Evolutionary conservation across 2,888 invertebrate species (phyloP).

Genomic region (Patella ulyssiponensis): DNA sequence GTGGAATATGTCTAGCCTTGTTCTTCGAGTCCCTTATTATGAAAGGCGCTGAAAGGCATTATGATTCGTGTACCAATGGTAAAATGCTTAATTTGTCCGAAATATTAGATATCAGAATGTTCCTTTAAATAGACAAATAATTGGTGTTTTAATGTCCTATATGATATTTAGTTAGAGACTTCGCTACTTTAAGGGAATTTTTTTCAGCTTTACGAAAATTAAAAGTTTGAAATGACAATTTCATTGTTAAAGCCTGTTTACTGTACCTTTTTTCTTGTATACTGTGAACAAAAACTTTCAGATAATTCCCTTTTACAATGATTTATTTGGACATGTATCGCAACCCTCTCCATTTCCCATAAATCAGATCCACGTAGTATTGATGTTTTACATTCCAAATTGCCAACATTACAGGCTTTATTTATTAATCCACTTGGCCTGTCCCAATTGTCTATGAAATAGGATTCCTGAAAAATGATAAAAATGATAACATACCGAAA

Average conservation of each 20-base stretch:
- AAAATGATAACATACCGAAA: too few relatives aligned
- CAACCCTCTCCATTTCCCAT: conserved; percentile 1
- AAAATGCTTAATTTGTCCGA: too few relatives aligned
- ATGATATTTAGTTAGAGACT: too few relatives aligned
- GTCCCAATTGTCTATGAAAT: conserved; percentile 10
- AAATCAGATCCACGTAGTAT: not conserved
- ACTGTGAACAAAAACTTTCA: not conserved
- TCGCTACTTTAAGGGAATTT: too few relatives aligned
- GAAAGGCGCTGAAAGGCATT: too few relatives aligned
- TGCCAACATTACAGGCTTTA: conserved; percentile 1
- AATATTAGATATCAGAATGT: too few relatives aligned
- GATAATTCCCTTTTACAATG: not conserved
- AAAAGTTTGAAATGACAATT: not conserved
- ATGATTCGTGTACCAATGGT: too few relatives aligned
- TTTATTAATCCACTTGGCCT: not conserved
- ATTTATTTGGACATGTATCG: conserved; percentile 1
- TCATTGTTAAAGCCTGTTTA: conserved; percentile 4
- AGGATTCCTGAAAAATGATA: conserved; percentile 5
- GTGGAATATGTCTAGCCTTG: too few relatives aligned
- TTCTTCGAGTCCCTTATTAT: too few relatives aligned
- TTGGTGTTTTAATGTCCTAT: too few relatives aligned
- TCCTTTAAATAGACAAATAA: too few relatives aligned
- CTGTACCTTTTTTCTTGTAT: not conserved
- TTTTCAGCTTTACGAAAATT: not conserved
- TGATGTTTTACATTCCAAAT: not conserved